Evolutionary conservation across 2,888 invertebrate species (phyloP), one percentile per base, ranked within the genome.

Genomic region (Drosophila austrosaltans): DNA sequence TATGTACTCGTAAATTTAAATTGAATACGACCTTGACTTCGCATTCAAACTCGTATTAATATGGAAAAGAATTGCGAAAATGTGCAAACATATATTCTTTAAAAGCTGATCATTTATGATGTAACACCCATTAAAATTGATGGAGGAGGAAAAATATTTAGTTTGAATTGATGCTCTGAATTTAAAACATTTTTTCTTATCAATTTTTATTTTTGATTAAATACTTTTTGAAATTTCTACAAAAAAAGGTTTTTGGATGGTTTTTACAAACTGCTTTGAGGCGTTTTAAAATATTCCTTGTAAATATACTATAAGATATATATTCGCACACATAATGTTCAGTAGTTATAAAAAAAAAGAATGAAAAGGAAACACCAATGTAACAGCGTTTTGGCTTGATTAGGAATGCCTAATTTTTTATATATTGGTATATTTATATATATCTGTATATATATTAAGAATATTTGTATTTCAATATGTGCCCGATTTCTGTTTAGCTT

Each of bases 341-440:
- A 39, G 40, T 25, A n/a, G 30, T 48, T 42, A 22, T 40, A n/a
- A 59, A 59, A 42, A 42, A 42, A 59, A 59, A 3, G 22, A 8
- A 56, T 5, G 3, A 57, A 75, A 64, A 63, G 62, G 70, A 78
- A 72, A 69, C 75, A 66, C 64, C 72, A 79, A 73, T 66, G 30
- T 48, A 48, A 63, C 58, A 71, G 40, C 62, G 39, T 64, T 68
- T 72, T 72, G 75, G 73, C 77, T 68, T 72, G 61, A 54, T 88
- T 75, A 88, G 82, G 82, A 82, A 82, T 82, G 82, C 82, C 89
- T 86, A 82, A 86, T 82, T 77, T 32, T 66, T 44, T 0, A 63
- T 79, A 68, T 70, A 28, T 63, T 71, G 57, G 53, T 42, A 71
- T 66, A 77, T 72, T 16, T 16, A 77, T 76, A 54, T 75, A 48